phyloP scores from a whole-genome alignment of 2,888 invertebrate species.

The Gastracanthus pulcherrimus region DNA sequence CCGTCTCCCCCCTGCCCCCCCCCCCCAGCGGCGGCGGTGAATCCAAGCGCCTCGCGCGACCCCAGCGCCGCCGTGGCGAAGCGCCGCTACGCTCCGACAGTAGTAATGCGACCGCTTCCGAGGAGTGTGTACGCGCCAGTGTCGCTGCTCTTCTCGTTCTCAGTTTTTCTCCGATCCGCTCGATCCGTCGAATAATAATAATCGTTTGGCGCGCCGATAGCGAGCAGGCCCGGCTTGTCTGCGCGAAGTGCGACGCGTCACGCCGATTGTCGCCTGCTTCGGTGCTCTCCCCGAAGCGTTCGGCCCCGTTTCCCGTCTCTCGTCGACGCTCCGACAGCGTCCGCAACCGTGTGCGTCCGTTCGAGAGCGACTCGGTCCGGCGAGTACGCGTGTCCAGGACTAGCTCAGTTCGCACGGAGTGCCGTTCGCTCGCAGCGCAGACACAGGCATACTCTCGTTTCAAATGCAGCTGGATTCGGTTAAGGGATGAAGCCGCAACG shows the following conservation, averaged over 20 bases:
- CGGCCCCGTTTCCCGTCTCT: background rate
- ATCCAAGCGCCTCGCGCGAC: conserved; percentile 47
- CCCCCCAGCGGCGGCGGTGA: conserved; percentile 44
- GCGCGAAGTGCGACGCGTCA: background rate
- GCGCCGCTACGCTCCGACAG: conserved; percentile 71
- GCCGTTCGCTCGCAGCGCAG: background rate
- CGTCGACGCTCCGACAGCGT: background rate
- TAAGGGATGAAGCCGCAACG: conserved; percentile 47
- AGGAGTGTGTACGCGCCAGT: conserved; percentile 65
- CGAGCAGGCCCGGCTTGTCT: background rate
- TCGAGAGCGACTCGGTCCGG: background rate
- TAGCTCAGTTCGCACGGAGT: too few relatives aligned
- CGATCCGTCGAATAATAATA: background rate
- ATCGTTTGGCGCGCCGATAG: background rate
- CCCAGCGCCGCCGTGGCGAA: conserved; percentile 49
- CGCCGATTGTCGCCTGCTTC: background rate
- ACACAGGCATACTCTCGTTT: background rate
- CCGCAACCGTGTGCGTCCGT: background rate
- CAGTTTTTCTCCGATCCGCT: background rate
- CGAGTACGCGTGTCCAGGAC: too few relatives aligned
- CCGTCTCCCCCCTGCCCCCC: conserved; percentile 52
- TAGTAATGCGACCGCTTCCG: conserved; percentile 75
- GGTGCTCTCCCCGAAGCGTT: background rate
- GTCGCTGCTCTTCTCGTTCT: conserved; percentile 35
- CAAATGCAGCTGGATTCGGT: background rate